Conservation (phyloP, 2,888 invertebrate species). For the Microdon myrmicae region DNA sequence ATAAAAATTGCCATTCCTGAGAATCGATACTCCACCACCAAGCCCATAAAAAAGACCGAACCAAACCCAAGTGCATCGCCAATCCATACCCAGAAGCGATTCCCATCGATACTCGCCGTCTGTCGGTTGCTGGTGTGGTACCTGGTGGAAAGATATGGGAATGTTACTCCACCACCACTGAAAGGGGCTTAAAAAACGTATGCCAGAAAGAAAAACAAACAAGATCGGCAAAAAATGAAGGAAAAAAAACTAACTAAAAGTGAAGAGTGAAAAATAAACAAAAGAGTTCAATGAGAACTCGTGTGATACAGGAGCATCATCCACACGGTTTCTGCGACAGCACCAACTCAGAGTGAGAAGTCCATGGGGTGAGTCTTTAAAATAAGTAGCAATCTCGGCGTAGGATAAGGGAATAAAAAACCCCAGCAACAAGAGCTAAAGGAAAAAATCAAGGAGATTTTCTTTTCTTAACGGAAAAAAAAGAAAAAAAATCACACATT, state of each 20-base stretch:
- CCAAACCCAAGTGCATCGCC: slow-evolving; percentile 13
- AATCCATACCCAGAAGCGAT: slow-evolving; percentile 53
- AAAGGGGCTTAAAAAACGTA: slow-evolving; percentile 17
- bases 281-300: slow-evolving; percentile 4
- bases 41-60: too few relatives aligned
- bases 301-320: slow-evolving; percentile 11
- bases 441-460: slow-evolving; percentile 23
- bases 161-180: slow-evolving; percentile 42
- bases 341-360: too few relatives aligned
- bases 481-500: slow-evolving; percentile 45
- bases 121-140: slow-evolving; percentile 10
- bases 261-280: not conserved
- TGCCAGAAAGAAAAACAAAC: not conserved
- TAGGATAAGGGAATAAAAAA: slow-evolving; percentile 33
- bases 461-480: too few relatives aligned
- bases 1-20: too few relatives aligned
- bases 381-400: too few relatives aligned
- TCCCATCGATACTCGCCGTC: slow-evolving; percentile 50
- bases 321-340: slow-evolving; percentile 24
- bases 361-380: too few relatives aligned
- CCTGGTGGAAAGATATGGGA: slow-evolving; percentile 33
- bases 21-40: too few relatives aligned
- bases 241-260: slow-evolving; percentile 4
- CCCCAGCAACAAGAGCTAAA: slow-evolving; percentile 7
- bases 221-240: slow-evolving; percentile 8